A percentile compares a stretch with the other conserved stretches of the same genome.
These are phyloP conservation scores for Tetranychus truncatus DNA, from an alignment of 2,888 invertebrate genomes.

Conservation along the genomic window DNA sequence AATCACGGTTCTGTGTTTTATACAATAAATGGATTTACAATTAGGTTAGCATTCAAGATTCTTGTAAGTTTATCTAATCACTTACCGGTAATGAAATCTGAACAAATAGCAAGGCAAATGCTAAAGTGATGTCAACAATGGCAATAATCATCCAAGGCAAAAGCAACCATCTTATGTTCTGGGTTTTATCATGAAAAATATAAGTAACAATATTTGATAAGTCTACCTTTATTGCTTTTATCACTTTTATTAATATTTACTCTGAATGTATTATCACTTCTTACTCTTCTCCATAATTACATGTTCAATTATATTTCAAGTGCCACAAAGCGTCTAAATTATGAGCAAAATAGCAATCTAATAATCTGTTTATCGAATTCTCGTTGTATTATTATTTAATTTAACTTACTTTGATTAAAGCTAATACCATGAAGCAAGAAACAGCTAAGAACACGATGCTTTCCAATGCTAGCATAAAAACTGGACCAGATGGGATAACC, in stretches of 20 bases:
- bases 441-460: conserved; percentile 16
- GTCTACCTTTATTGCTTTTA: no score
- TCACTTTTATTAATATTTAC: no score
- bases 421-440: conserved; percentile 15
- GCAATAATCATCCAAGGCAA: conserved; percentile 18
- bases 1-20: conserved; percentile 9
- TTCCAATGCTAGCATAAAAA: conserved; percentile 17
- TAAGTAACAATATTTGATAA: background rate
- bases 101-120: conserved; percentile 16
- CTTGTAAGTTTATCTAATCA: background rate
- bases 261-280: no score
- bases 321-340: no score
- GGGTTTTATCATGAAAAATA: background rate
- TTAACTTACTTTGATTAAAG: conserved; percentile 14
- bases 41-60: background rate
- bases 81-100: conserved; percentile 17
- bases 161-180: conserved; percentile 18
- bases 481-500: background rate
- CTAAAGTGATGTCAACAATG: conserved; percentile 16
- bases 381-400: no score
- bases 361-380: no score
- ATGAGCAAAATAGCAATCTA: no score
- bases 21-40: background rate
- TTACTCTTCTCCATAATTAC: no score
- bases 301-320: no score